phyloP scores from a whole-genome alignment of 1,140 invertebrate genomes.

The Ips typographus region DNA sequence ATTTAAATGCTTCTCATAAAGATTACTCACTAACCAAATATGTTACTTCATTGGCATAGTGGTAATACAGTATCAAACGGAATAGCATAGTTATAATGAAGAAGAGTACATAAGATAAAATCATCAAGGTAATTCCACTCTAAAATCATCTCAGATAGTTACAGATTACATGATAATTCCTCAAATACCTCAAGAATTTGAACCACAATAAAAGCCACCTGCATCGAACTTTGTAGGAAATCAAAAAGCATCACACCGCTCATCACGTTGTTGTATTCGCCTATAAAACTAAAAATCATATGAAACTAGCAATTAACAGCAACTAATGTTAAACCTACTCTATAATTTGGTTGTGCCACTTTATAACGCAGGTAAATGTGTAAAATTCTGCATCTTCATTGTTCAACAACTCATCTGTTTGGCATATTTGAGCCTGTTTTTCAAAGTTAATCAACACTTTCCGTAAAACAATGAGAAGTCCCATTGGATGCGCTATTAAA shows the following conservation, averaged over 20 bases:
- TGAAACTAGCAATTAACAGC: neutral
- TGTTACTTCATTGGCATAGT: slow-evolving; percentile 21
- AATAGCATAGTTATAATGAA: slow-evolving; percentile 20
- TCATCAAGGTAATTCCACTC: too few species aligned
- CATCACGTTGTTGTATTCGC: slow-evolving; percentile 16
- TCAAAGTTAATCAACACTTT: neutral
- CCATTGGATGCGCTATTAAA: neutral
- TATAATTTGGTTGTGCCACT: neutral
- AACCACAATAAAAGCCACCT: slow-evolving; percentile 16
- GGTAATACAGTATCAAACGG: slow-evolving; percentile 22
- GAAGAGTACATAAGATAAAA: too few species aligned
- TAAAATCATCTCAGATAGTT: too few species aligned
- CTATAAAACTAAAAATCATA: slow-evolving; percentile 12
- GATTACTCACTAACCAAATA: slow-evolving; percentile 14
- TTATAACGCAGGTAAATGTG: neutral
- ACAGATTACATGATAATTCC: neutral
- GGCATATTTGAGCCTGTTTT: neutral
- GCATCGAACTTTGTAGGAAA: slow-evolving; percentile 31
- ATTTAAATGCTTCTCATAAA: neutral
- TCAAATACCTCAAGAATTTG: slow-evolving; percentile 10
- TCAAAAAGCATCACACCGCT: slow-evolving; percentile 17
- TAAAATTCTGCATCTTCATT: neutral
- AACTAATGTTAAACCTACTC: neutral
- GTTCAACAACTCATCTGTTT: neutral
- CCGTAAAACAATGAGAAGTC: neutral